These are phyloP conservation scores for Smutsia temminckii DNA, from an alignment of 2,797 vertebrate genomes.

Conservation along the genomic window DNA sequence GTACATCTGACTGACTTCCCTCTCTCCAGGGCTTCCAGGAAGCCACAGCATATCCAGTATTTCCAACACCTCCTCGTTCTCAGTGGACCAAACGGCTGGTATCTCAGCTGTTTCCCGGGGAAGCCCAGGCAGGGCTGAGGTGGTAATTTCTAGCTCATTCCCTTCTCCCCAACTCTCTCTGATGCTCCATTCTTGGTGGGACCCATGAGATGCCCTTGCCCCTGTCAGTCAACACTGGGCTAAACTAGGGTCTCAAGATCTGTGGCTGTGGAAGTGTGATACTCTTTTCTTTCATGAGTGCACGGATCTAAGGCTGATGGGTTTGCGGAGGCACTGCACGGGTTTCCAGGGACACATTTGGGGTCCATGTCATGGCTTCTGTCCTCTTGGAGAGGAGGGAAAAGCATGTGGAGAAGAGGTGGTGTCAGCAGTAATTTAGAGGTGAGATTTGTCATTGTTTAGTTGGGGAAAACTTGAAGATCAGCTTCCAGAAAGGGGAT, in stretches of 20 bases:
- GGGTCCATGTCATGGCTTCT: neutral
- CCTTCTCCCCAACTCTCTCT: neutral
- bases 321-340: neutral
- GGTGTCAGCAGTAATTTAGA: neutral
- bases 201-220: neutral
- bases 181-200: neutral
- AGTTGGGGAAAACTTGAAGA: neutral
- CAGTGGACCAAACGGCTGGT: neutral
- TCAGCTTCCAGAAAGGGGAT: neutral
- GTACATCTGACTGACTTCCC: constrained; percentile 1
- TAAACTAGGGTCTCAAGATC: neutral
- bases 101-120: neutral
- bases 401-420: neutral
- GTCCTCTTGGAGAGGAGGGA: neutral
- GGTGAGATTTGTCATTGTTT: neutral
- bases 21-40: constrained; percentile 48
- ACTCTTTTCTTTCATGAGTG: neutral
- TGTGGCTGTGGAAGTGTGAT: neutral
- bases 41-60: constrained; percentile 19
- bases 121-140: neutral
- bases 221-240: neutral
- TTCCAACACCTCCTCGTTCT: neutral
- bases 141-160: neutral
- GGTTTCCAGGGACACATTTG: neutral
- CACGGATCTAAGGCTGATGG: neutral